phyloP scores from a whole-genome alignment of 2,113 vertebrate species.

The Electrona antarctica region DNA sequence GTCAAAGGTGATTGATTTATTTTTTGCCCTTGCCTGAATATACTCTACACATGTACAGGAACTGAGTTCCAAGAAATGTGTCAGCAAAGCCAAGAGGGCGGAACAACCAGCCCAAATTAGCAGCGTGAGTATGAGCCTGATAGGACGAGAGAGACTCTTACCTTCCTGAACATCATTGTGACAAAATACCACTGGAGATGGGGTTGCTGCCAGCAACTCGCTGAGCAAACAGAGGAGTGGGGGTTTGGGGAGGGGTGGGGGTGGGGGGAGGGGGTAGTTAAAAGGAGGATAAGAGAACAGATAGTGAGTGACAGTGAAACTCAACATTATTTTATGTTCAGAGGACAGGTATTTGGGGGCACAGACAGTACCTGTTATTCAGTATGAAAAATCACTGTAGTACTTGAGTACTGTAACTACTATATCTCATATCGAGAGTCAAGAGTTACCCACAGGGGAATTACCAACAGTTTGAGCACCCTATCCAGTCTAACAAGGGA shows the following conservation, averaged over 20 bases:
- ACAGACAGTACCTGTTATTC: neutral
- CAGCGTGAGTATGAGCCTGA: neutral
- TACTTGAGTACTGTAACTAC: neutral
- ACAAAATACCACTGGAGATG: conserved; percentile 93
- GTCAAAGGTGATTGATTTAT: too few relatives aligned
- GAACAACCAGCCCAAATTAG: conserved; percentile 11
- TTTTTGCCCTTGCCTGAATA: too few relatives aligned
- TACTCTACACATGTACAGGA: too few relatives aligned
- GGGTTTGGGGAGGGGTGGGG: neutral
- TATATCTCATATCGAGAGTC: too few relatives aligned
- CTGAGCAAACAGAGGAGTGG: conserved; percentile 61
- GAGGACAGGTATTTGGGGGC: neutral
- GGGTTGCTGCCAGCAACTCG: conserved; percentile 81
- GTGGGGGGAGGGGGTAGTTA: neutral
- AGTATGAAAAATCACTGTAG: neutral
- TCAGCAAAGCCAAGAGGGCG: neutral
- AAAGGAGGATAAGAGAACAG: neutral
- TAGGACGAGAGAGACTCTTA: conserved; percentile 57
- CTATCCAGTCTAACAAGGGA: too few relatives aligned
- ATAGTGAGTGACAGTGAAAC: neutral
- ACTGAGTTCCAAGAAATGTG: conserved; percentile 6
- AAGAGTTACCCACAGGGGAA: too few relatives aligned
- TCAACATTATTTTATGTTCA: neutral
- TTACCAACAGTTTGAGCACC: too few relatives aligned
- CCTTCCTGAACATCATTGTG: conserved; percentile 97